phyloP scores from a whole-genome alignment of 2,113 vertebrate genomes.

The Emberiza fucata region DNA sequence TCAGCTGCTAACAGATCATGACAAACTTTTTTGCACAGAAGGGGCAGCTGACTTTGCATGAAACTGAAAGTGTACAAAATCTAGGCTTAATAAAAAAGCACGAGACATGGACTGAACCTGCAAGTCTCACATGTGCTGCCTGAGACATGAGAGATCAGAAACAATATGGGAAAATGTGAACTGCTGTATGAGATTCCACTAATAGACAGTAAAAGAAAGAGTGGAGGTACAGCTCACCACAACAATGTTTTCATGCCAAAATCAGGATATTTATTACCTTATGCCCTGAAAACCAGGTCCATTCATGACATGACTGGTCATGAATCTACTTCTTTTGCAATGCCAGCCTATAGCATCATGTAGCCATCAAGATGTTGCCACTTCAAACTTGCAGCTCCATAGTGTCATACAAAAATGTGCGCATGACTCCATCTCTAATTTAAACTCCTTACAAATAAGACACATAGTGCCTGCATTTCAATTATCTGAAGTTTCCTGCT shows the following conservation, averaged over 20 bases:
- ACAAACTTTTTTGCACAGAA: background rate
- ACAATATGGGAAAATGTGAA: background rate
- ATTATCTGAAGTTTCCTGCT: background rate
- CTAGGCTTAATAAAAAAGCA: background rate
- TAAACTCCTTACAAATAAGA: background rate
- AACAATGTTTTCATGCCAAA: background rate
- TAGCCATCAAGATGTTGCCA: background rate
- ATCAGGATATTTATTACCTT: background rate
- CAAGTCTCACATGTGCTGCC: background rate
- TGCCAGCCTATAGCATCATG: background rate
- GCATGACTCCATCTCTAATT: background rate
- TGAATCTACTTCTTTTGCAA: background rate
- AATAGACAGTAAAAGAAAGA: background rate
- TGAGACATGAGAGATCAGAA: background rate
- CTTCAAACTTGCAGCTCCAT: background rate
- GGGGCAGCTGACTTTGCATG: background rate
- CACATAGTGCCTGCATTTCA: background rate
- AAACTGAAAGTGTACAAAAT: background rate
- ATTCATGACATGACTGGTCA: background rate
- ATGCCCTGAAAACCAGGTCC: background rate
- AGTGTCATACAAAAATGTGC: background rate
- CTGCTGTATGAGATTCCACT: background rate
- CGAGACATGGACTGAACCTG: rapidly evolving
- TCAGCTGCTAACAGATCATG: background rate
- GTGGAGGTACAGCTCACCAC: background rate